phyloP scores from a whole-genome alignment of 1,140 invertebrate genomes.

The Dreissena polymorpha region DNA sequence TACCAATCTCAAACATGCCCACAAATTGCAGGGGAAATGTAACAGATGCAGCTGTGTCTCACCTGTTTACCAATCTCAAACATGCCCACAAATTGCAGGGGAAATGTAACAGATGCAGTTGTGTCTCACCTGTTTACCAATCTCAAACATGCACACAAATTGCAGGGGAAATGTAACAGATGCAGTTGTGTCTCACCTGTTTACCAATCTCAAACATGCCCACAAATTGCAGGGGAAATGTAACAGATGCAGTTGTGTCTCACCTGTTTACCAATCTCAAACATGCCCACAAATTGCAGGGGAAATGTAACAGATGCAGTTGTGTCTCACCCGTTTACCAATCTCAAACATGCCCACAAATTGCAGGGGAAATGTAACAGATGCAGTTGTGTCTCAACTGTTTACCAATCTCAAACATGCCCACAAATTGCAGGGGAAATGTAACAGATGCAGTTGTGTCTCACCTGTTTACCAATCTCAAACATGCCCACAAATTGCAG shows the following conservation, averaged over 20 bases:
- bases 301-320: conserved; percentile 8
- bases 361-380: conserved; percentile 25
- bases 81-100: conserved; percentile 40
- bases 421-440: conserved; percentile 36
- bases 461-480: conserved; percentile 33
- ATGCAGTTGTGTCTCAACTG: conserved; percentile 1
- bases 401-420: conserved; percentile 46
- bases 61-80: conserved; percentile 41
- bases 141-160: conserved; percentile 45
- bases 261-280: conserved; percentile 37
- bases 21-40: conserved; percentile 38
- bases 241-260: background rate
- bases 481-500: conserved; percentile 46
- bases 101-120: conserved; percentile 1
- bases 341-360: conserved; percentile 48
- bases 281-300: conserved; percentile 41
- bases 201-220: conserved; percentile 48
- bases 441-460: background rate
- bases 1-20: conserved; percentile 46
- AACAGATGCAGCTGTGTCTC: background rate
- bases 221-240: conserved; percentile 36
- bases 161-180: conserved; percentile 23
- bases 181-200: conserved; percentile 6
- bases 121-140: conserved; percentile 34
- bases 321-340: conserved; percentile 29